Evolutionary conservation across 2,797 vertebrate genomes (phyloP), one percentile per base, ranked within the genome.

Genomic region (Pangasius macronema): DNA sequence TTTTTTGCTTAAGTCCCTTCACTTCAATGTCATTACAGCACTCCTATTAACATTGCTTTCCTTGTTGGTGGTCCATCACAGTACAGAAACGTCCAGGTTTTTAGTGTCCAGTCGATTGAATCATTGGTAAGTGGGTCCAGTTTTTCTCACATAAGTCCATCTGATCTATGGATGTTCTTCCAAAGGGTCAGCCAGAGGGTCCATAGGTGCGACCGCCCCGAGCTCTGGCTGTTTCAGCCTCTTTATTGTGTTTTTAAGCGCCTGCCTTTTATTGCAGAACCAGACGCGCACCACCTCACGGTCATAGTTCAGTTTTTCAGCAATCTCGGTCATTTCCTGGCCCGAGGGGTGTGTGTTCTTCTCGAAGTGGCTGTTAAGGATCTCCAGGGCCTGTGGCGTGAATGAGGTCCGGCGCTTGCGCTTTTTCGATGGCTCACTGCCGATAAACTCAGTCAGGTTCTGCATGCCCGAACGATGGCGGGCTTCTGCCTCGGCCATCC

Each of bases 401-500:
- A 99, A 99, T 93, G 98, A 99, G 93, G 98, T 99, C 94, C 99
- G 97, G 95, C 99, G 96, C 97, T 99, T 99, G 97, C 99, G 98
- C 95, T 99, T 99, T 99, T 99, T 99, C 93, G 98, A 99, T 77
- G 98, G 98, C 93, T 99, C 99, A 73, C 98, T 99, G 94, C 98
- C 98, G 91, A 99, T 99, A 99, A 99, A 99, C 94, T 99, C 98
- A 92, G 97, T 99, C 95, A 99, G 98, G 96, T 99, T 99, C 98
- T 99, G 98, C 98, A 99, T 97, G 94, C 98, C 99, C 96, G 98
- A 99, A 94, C 98, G 97, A 95, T 99, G 98, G 97, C 99, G 98
- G 97, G 98, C 98, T 96, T 99, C 99, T 95, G 99, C 99, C 98
- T 99, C 99, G 93, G 98, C 98, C 98, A 99, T 99, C 99, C 99